Base-by-base conservation (phyloP, 2,797 vertebrate genomes). In the Hemitrygon akajei region DNA sequence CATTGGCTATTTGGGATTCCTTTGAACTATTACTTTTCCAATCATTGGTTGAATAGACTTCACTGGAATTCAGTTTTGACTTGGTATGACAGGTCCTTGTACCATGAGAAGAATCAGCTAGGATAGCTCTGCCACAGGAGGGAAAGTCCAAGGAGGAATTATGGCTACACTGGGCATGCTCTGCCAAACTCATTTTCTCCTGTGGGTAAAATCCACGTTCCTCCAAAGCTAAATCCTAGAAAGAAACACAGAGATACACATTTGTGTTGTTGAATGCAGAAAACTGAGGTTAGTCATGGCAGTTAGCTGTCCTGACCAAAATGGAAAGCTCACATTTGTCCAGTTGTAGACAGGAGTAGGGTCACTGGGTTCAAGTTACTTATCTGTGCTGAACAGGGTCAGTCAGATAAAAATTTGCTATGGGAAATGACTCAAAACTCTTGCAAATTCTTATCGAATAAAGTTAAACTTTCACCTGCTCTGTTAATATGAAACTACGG, bases 61-160 rank as follows among this genome's bases (percentile, higher is more conserved):
- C 94, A 60, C n/a, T 12, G 94, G 77, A 86, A 93, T 92, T 95
- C 94, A 94, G 94, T 7, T 87, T 94, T 56, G 9, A 92, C 0
- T 87, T 79, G 91, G 40, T 22, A 56, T 58, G 66, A 34, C 34
- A 69, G 79, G 25, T 47, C 7, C 58, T 47, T 79, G 93, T 7
- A 0, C 37, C 14, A 3, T 69, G 79, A 12, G 81, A 34, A 16
- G 7, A 93, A 34, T 71, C 93, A 58, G 18, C 81, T 94, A 94
- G 94, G 10, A 91, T 82, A 27, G 75, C 93, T 87, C 95, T 95
- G 86, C 58, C 93, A 95, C 96, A 95, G 93, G 84, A 93, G 77
- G 94, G 94, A 0, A 94, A 86, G 94, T 94, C 86, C 93, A 91
- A 91, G 66, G 4, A 60, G 80, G 94, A 93, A 40, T 82, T 76